A percentile compares a stretch with the other conserved stretches of the same genome.
These are phyloP conservation scores for Diplazon laetatorius DNA, from an alignment of 2,888 invertebrate species.

Conservation along the genomic window DNA sequence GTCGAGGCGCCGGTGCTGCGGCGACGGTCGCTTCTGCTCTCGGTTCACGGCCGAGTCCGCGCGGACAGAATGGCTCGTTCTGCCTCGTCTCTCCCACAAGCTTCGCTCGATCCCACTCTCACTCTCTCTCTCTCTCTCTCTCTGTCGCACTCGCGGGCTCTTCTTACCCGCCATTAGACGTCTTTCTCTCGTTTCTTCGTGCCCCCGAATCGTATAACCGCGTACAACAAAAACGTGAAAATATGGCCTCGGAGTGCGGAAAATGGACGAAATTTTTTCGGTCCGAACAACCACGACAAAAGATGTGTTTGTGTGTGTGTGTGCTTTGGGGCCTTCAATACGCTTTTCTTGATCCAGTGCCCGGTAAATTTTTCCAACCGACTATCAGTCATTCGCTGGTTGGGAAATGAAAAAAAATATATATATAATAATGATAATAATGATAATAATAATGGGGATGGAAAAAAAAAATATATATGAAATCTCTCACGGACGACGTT, in stretches of 20 bases:
- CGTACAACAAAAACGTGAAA: background rate
- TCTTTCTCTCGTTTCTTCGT: slow-evolving; percentile 25
- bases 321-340: background rate
- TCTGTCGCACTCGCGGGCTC: slow-evolving; percentile 27
- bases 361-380: background rate
- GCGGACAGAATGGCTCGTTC: slow-evolving; percentile 68
- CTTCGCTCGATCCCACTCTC: slow-evolving; percentile 19
- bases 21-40: slow-evolving; percentile 30
- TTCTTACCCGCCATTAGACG: slow-evolving; percentile 11
- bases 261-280: slow-evolving; percentile 4
- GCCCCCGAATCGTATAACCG: background rate
- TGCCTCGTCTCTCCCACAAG: slow-evolving; percentile 67
- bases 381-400: background rate
- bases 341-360: background rate
- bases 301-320: no score
- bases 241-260: slow-evolving; percentile 3
- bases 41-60: slow-evolving; percentile 69
- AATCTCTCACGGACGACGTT: no score
- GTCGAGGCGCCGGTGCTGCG: slow-evolving; percentile 46
- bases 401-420: background rate
- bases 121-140: slow-evolving; percentile 29
- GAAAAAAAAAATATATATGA: no score
- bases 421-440: no score
- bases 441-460: no score
- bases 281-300: background rate